Evolutionary conservation across 2,797 vertebrate species (phyloP).

Genomic region (Ateles fusciceps): DNA sequence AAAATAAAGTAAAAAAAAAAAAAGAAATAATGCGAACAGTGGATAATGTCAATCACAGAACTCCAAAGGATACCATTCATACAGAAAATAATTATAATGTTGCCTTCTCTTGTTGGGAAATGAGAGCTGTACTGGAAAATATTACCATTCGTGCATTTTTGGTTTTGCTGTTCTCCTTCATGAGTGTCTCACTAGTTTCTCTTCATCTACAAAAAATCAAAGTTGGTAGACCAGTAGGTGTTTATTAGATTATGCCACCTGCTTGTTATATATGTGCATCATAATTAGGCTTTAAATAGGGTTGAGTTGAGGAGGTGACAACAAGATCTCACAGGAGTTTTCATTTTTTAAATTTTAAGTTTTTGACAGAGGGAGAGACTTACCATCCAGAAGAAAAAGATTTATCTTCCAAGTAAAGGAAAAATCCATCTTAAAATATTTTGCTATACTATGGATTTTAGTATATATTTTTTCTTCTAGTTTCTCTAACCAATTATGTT

Average conservation of each 20-base stretch:
- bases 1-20: no score
- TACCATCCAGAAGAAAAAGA: not conserved
- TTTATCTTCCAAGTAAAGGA: not conserved
- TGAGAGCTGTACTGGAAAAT: not conserved
- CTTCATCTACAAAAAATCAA: not conserved
- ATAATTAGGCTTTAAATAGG: conserved; percentile 26
- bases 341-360: not conserved
- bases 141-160: not conserved
- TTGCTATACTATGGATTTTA: not conserved
- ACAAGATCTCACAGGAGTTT: not conserved
- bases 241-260: not conserved
- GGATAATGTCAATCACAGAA: not conserved
- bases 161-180: not conserved
- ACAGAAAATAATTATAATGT: not conserved
- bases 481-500: not conserved
- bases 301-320: not conserved
- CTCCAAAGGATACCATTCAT: not conserved
- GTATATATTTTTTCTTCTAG: not conserved
- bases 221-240: not conserved
- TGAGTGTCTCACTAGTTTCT: not conserved
- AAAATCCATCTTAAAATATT: not conserved
- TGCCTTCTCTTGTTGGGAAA: not conserved
- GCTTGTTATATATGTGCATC: conserved; percentile 6
- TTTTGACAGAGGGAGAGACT: not conserved
- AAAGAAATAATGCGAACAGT: not conserved